Percentiles rank a stretch among this genome's conserved stretches.
Evolutionary conservation across 2,113 vertebrate genomes (phyloP).

Genomic region (Hippopotamus amphibius): DNA sequence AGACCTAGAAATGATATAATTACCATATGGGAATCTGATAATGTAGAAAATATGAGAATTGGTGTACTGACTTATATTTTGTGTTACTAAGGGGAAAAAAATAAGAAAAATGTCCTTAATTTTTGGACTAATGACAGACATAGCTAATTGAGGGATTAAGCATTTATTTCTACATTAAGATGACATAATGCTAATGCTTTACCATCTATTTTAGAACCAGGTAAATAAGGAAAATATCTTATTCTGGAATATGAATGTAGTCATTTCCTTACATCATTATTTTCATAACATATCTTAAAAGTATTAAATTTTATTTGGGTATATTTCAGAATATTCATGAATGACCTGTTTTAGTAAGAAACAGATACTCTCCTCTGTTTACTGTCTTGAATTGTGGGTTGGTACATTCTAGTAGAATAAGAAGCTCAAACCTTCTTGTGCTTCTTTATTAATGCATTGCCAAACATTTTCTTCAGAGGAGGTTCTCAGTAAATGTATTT

Average conservation of each 20-base stretch:
- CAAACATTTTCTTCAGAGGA: constrained; percentile 47
- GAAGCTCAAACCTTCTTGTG: neutral
- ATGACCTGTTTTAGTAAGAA: constrained; percentile 33
- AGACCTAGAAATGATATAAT: neutral
- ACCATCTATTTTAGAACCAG: neutral
- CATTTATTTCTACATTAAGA: neutral
- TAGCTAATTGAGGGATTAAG: neutral
- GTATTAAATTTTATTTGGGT: constrained; percentile 7
- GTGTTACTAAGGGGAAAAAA: neutral
- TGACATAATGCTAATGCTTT: neutral
- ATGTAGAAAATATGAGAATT: constrained; percentile 11
- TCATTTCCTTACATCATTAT: neutral
- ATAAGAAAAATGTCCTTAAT: constrained; percentile 1
- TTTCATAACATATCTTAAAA: constrained; percentile 37
- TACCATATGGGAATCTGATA: neutral
- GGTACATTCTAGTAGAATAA: neutral
- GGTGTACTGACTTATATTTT: constrained; percentile 15
- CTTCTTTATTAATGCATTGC: neutral
- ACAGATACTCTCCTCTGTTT: neutral
- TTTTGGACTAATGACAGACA: neutral
- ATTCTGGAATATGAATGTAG: constrained; percentile 30
- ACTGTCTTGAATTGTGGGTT: neutral
- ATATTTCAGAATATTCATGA: constrained; percentile 33
- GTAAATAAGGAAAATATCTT: constrained; percentile 21
- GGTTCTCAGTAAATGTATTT: neutral